Base-by-base conservation (phyloP, 2,797 vertebrate species). In the Cryptoprocta ferox region DNA sequence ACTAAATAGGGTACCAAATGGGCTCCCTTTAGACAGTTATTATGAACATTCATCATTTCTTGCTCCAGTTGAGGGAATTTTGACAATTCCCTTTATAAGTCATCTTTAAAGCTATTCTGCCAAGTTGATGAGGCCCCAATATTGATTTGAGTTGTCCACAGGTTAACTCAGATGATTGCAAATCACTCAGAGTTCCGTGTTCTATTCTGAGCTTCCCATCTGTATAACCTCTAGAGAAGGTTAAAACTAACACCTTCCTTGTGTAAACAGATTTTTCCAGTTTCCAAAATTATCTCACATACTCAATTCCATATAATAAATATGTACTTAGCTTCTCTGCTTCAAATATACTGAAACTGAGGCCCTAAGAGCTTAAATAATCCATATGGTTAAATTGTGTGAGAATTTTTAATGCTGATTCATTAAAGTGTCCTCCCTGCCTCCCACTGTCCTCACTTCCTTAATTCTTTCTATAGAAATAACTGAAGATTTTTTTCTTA, bases 11-110 rank as follows among this genome's bases (percentile, higher is more conserved):
- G 15, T 86, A 68, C 18, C 32, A 18, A 94, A 96, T 53, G 28
- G 71, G 18, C 24, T 97, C 42, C 37, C 28, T 59, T 92, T 93
- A 83, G 95, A 82, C 6, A 76, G 37, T 37, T 94, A 71, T 95
- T 96, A 97, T 18, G 76, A 94, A 24, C 76, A 96, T 91, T 95
- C 68, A 95, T 97, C 97, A 97, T 56, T 94, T 81, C 59, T 94
- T 0, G 0, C 61, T 90, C 1, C n/a, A 93, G 35, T 50, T 83
- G 76, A 95, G 56, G 32, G 28, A 94, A 81, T 94, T 96, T 95
- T 92, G 93, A 95, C 89, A 97, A 96, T 95, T 88, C 39, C 19
- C 63, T 90, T 79, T 82, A 50, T 37, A 96, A 95, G 91, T 89
- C 94, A 96, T 89, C 84, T 95, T 96, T 97, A 86, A 91, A 76